Percentiles rank a stretch among this genome's conserved stretches.
Evolutionary conservation across 1,140 invertebrate species (phyloP).

Genomic region (Danaus melanippus): DNA sequence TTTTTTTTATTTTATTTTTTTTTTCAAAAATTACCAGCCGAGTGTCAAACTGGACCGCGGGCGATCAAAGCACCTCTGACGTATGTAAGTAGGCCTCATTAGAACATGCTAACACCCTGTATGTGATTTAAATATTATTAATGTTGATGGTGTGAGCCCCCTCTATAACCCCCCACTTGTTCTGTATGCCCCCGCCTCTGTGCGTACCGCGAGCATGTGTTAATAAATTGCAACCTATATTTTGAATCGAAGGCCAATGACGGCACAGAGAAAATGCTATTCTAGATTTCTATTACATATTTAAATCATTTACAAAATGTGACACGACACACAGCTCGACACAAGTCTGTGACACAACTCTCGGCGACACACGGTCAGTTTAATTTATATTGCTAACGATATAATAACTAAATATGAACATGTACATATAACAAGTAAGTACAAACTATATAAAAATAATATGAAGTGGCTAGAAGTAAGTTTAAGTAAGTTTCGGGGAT

Average conservation of each 20-base stretch:
- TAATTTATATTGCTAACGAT: no score
- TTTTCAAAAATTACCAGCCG: slow-evolving; percentile 67
- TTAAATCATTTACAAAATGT: slow-evolving; percentile 5
- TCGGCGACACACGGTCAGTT: no score
- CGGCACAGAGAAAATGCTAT: slow-evolving; percentile 24
- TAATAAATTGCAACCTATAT: slow-evolving; percentile 70
- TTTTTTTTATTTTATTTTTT: slow-evolving; percentile 33
- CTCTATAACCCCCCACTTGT: slow-evolving; percentile 52
- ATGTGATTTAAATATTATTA: no score
- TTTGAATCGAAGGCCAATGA: slow-evolving; percentile 64
- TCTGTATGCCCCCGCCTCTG: slow-evolving; percentile 38
- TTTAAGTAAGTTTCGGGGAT: slow-evolving; percentile 13
- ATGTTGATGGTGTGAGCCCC: slow-evolving; percentile 19
- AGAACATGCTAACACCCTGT: no score
- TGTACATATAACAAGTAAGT: no score
- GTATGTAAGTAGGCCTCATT: slow-evolving; percentile 52
- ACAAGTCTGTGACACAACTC: no score
- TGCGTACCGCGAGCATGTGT: slow-evolving; percentile 45
- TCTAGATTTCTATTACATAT: slow-evolving; percentile 19
- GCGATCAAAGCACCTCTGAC: slow-evolving; percentile 65
- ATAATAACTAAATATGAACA: no score
- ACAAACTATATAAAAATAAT: no score
- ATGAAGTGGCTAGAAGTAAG: neutral
- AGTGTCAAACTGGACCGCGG: slow-evolving; percentile 70
- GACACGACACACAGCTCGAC: no score